Evolutionary conservation across 53 echinoderm and acorn worm species (phyloP), one percentile per base, ranked within the genome.

Genomic region (Holothuria scabra): DNA sequence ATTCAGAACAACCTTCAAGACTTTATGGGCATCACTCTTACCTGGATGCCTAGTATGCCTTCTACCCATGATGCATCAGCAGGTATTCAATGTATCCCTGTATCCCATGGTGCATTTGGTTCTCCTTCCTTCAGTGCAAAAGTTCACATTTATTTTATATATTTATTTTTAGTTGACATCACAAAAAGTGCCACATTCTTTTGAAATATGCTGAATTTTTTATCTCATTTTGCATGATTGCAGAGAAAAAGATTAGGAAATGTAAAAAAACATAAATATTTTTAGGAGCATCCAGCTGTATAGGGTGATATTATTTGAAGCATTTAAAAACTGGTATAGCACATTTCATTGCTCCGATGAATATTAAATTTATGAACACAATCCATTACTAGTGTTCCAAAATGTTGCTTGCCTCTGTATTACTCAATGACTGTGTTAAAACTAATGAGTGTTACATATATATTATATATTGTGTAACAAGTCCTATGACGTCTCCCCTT

Each of bases 1-100:
- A 87, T 96, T 65, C 94, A 94, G 76, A 96, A 96, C 87, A 96
- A 94, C 63, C 92, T 96, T 44, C 97, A 94, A 86, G 97, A 96
- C 86, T 96, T 96, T 84, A 83, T 92, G 83, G 93, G 94, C 59
- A 91, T 96, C 79, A 90, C 90, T 48, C 90, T 96, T 60, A 78
- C 94, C 23, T 96, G 97, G 97, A 90, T 91, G 80, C 97, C 97
- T 33, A 91, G 78, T 81, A 89, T 86, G 60, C 84, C 88, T 62
- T 88, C 91, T 24, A 79, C 84, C 84, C 80, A 79, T 70, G 90
- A 90, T 35, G 83, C 91, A 87, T 80, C 84, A 60, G 80, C 60
- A 80, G 80, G 80, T 84, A 79, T 70, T 82, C 35, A 65, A 21
- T 41, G 60, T 56, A 46, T 66, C 58, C 70, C 35, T 28, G 60